phyloP scores from a whole-genome alignment of 2,888 invertebrate genomes.

The Myopa testacea region DNA sequence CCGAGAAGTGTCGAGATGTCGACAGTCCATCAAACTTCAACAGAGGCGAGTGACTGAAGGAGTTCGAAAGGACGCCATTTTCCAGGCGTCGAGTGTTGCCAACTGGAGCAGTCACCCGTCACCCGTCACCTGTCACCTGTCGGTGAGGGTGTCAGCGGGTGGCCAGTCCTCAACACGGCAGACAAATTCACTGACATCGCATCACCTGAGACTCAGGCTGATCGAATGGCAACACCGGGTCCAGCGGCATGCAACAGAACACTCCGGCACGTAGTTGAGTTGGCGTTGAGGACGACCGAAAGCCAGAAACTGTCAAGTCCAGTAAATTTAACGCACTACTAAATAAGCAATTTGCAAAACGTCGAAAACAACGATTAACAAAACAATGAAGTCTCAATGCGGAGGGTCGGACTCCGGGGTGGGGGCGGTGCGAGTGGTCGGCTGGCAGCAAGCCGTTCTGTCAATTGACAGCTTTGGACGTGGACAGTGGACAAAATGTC shows the following conservation, averaged over 20 bases:
- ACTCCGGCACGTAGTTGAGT: background rate
- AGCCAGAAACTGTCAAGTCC: slow-evolving; percentile 41
- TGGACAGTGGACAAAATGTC: slow-evolving; percentile 1
- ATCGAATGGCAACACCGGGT: background rate
- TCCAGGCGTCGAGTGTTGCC: too few relatives aligned
- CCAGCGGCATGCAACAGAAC: too few relatives aligned
- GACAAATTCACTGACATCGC: slow-evolving; percentile 30
- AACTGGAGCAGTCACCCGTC: background rate
- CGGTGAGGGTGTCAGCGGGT: too few relatives aligned
- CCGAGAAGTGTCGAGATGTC: background rate
- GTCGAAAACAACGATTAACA: slow-evolving; percentile 61
- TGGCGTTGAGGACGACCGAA: background rate
- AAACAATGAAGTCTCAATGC: background rate
- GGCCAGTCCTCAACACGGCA: slow-evolving; percentile 17
- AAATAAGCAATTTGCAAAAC: slow-evolving; percentile 67
- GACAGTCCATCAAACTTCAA: background rate
- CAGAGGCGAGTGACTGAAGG: background rate
- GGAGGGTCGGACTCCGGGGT: background rate
- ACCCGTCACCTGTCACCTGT: too few relatives aligned
- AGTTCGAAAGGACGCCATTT: background rate
- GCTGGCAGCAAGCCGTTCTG: background rate
- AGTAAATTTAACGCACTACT: slow-evolving; percentile 65
- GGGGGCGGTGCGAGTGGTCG: background rate
- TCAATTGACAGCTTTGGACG: background rate
- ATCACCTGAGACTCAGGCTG: background rate